phyloP scores from a whole-genome alignment of 2,888 invertebrate genomes.

The Euzetes globulus region DNA sequence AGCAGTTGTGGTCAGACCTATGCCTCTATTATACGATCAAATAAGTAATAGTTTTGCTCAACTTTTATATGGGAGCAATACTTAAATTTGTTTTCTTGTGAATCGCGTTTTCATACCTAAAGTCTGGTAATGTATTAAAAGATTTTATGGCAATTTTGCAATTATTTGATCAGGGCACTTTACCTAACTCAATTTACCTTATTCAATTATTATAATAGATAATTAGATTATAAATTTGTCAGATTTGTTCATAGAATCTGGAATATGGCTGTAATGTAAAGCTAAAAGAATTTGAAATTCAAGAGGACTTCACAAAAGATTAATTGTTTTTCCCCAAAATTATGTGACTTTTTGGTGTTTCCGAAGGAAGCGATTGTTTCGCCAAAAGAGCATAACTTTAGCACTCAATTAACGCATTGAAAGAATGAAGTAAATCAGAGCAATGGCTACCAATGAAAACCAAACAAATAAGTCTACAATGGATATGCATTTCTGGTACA shows the following conservation, averaged over 20 bases:
- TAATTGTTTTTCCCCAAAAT: neutral
- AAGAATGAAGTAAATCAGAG: neutral
- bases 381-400: neutral
- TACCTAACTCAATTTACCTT: too few species aligned
- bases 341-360: neutral
- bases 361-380: neutral
- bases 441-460: neutral
- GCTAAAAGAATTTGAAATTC: too few species aligned
- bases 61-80: neutral
- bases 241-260: too few species aligned
- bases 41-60: neutral
- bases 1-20: neutral
- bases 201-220: too few species aligned
- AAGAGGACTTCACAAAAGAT: neutral
- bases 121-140: too few species aligned
- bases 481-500: neutral
- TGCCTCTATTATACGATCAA: too few species aligned
- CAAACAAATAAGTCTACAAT: conserved; percentile 12
- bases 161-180: too few species aligned
- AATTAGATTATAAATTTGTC: too few species aligned
- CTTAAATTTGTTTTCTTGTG: neutral
- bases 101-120: too few species aligned
- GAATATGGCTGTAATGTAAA: too few species aligned
- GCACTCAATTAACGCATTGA: conserved; percentile 25
- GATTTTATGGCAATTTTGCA: too few species aligned